phyloP scores from a whole-genome alignment of 2,888 invertebrate species.

The Unio delphinus region DNA sequence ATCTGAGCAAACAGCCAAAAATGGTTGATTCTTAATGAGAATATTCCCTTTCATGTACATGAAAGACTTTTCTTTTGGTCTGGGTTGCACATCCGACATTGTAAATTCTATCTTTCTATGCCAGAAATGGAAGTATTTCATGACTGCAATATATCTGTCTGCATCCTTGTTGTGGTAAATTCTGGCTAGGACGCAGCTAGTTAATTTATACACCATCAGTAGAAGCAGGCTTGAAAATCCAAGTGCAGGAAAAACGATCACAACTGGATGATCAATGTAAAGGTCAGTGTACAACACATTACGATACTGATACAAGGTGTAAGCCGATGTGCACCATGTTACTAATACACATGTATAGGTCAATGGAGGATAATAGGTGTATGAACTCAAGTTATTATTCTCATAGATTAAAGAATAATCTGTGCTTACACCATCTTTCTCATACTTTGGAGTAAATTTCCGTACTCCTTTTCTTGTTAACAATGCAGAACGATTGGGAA shows the following conservation, averaged over 20 bases:
- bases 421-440: constrained; percentile 11
- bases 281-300: constrained; percentile 3
- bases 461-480: constrained; percentile 5
- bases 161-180: constrained; percentile 11
- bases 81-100: constrained; percentile 2
- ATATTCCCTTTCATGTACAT: constrained; percentile 14
- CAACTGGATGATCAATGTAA: background rate
- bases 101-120: constrained; percentile 5
- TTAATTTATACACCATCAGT: constrained; percentile 6
- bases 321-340: constrained; percentile 2
- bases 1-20: constrained; percentile 29
- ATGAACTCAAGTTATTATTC: constrained; percentile 12
- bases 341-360: constrained; percentile 12
- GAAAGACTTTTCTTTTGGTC: background rate
- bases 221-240: background rate
- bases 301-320: background rate
- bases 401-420: constrained; percentile 13
- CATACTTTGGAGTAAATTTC: constrained; percentile 9
- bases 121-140: constrained; percentile 11
- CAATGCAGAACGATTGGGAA: constrained; percentile 5
- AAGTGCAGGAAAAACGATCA: background rate
- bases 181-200: constrained; percentile 8
- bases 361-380: constrained; percentile 14
- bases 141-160: constrained; percentile 10
- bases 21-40: constrained; percentile 9